A percentile compares a stretch with the other conserved stretches of the same genome.
phyloP scores from a whole-genome alignment of 2,797 vertebrate genomes.

The Geotrypetes seraphini region DNA sequence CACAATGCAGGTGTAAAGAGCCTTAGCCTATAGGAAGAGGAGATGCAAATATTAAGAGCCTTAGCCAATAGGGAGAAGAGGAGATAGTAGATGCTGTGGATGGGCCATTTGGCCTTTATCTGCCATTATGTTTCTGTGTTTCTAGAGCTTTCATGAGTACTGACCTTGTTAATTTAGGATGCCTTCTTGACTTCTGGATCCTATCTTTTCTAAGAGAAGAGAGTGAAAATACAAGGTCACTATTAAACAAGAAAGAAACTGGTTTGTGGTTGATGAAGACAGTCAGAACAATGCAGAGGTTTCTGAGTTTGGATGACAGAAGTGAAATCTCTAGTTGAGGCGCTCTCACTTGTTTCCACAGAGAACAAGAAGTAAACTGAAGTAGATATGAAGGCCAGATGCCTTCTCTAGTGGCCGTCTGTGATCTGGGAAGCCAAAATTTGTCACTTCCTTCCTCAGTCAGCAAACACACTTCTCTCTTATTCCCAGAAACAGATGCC shows the following conservation, averaged over 20 bases:
- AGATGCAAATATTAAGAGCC: too few relatives aligned
- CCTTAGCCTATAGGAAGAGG: too few relatives aligned
- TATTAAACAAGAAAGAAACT: constrained; percentile 5
- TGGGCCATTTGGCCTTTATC: too few relatives aligned
- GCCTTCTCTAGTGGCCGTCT: constrained; percentile 1
- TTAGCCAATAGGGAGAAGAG: too few relatives aligned
- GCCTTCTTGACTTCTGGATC: too few relatives aligned
- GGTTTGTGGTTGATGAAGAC: constrained; percentile 12
- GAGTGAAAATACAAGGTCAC: too few relatives aligned
- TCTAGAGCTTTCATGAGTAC: too few relatives aligned
- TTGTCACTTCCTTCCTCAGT: constrained; percentile 24
- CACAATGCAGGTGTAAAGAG: too few relatives aligned
- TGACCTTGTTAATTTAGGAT: too few relatives aligned
- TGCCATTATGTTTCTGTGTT: too few relatives aligned
- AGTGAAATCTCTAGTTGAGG: too few relatives aligned
- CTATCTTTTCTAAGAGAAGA: neutral
- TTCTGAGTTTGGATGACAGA: constrained; percentile 11
- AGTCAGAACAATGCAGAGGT: constrained; percentile 3
- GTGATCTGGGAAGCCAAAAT: constrained; percentile 6
- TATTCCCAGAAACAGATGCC: constrained; percentile 31
- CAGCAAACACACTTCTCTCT: constrained; percentile 12
- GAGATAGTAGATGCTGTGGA: too few relatives aligned
- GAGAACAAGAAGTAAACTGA: constrained; percentile 1
- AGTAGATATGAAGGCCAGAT: constrained; percentile 4
- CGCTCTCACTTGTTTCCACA: constrained; percentile 12